Percentiles rank a stretch among this genome's conserved stretches.
Evolutionary conservation across 2,888 invertebrate genomes (phyloP).

Genomic region (Xestia c-nigrum): DNA sequence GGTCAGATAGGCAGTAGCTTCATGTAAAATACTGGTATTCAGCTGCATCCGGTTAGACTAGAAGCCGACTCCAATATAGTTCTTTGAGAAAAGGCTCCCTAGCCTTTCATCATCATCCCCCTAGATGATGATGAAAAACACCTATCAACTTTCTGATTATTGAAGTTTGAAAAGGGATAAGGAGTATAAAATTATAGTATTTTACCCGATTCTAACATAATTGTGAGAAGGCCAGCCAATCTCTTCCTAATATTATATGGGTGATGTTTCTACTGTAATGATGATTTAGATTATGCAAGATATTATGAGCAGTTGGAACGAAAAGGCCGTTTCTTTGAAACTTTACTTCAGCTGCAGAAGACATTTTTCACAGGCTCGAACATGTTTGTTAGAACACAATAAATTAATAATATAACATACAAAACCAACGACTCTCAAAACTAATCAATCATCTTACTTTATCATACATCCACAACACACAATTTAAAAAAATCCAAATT

Average conservation of each 20-base stretch:
- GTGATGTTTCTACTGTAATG: neutral
- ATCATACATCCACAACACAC: neutral
- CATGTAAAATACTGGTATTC: too few species aligned
- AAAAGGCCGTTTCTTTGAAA: neutral
- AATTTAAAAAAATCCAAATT: slow-evolving; percentile 46
- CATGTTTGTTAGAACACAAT: neutral
- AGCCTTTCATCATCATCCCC: too few species aligned
- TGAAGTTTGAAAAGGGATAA: neutral
- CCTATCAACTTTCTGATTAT: neutral
- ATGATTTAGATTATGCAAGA: neutral
- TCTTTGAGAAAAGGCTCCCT: too few species aligned
- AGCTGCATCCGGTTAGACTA: too few species aligned
- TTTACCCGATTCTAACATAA: too few species aligned
- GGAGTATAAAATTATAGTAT: neutral
- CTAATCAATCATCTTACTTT: neutral
- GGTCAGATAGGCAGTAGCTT: too few species aligned
- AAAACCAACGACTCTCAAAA: neutral
- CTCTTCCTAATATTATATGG: neutral
- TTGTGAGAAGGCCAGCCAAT: neutral
- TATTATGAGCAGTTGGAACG: neutral
- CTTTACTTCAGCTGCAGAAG: neutral
- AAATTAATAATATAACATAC: neutral
- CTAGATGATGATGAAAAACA: neutral
- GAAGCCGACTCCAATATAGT: too few species aligned
- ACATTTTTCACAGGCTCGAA: too few species aligned